phyloP scores from a whole-genome alignment of 2,113 vertebrate species.

The Melanerpes aurifrons region DNA sequence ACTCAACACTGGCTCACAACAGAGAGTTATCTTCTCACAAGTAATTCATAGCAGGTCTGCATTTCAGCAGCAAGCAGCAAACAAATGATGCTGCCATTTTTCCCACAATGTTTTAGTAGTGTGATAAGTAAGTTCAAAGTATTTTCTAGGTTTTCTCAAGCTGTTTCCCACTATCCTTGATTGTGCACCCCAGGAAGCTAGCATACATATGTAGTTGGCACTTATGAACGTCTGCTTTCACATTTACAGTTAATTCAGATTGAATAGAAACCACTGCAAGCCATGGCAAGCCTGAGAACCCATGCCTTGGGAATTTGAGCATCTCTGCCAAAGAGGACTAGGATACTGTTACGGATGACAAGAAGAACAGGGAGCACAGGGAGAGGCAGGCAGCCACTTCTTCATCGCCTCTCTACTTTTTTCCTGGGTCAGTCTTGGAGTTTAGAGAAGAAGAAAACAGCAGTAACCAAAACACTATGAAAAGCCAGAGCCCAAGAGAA shows the following conservation, averaged over 20 bases:
- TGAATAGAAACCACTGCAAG: not conserved
- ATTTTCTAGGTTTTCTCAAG: conserved; percentile 7
- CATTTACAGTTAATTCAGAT: not conserved
- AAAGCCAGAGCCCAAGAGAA: conserved; percentile 28
- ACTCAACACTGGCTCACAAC: not conserved
- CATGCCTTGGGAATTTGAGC: not conserved
- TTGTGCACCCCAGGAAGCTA: not conserved
- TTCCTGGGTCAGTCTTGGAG: not conserved
- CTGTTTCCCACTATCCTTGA: not conserved
- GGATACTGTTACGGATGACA: not conserved
- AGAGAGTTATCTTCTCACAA: not conserved
- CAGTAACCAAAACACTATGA: not conserved
- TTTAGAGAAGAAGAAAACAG: not conserved
- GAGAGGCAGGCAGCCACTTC: not conserved
- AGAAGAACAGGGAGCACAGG: not conserved
- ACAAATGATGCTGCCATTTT: not conserved
- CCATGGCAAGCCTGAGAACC: not conserved
- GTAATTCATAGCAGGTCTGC: conserved; percentile 18
- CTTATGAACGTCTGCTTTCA: not conserved
- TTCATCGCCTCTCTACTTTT: not conserved
- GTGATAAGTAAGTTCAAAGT: not conserved
- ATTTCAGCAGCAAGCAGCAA: conserved; percentile 17
- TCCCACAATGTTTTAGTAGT: not conserved
- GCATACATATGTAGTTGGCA: not conserved
- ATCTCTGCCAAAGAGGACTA: not conserved